A percentile compares a stretch with the other conserved stretches of the same genome.
These are phyloP conservation scores for Torymus texanus DNA, from an alignment of 2,888 invertebrate species.

Conservation along the genomic window DNA sequence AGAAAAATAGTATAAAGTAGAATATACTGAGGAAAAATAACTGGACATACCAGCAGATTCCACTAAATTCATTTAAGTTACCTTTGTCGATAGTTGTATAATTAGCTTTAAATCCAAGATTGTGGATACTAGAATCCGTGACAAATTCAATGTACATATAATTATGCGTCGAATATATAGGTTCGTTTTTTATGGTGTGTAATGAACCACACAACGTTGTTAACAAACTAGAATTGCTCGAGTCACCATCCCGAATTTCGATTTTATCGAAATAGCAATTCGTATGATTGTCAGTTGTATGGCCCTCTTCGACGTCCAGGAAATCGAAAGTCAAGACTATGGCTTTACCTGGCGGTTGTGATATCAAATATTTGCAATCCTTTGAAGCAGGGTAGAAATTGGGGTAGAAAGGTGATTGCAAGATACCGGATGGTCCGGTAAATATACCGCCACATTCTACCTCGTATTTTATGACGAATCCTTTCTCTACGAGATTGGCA, in stretches of 20 bases:
- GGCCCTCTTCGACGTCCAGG: constrained; percentile 80
- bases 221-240: constrained; percentile 80
- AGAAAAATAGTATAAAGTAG: too few relatives aligned
- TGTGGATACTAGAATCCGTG: constrained; percentile 78
- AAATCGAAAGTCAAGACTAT: constrained; percentile 82
- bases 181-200: constrained; percentile 77
- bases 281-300: constrained; percentile 51
- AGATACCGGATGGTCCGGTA: constrained; percentile 78
- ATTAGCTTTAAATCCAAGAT: constrained; percentile 85
- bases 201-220: constrained; percentile 82
- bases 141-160: constrained; percentile 82
- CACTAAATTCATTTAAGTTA: too few relatives aligned
- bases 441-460: constrained; percentile 82
- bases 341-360: constrained; percentile 79
- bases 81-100: constrained; percentile 85
- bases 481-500: constrained; percentile 75
- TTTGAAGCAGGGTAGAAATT: constrained; percentile 79
- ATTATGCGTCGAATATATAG: constrained; percentile 83
- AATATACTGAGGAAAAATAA: too few relatives aligned
- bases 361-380: constrained; percentile 83
- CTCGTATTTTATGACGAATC: constrained; percentile 80
- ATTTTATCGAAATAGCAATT: constrained; percentile 78
- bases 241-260: constrained; percentile 82
- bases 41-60: too few relatives aligned
- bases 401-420: constrained; percentile 87